Evolutionary conservation across 2,888 invertebrate species (phyloP).

Genomic region (Tenthredo distinguenda): DNA sequence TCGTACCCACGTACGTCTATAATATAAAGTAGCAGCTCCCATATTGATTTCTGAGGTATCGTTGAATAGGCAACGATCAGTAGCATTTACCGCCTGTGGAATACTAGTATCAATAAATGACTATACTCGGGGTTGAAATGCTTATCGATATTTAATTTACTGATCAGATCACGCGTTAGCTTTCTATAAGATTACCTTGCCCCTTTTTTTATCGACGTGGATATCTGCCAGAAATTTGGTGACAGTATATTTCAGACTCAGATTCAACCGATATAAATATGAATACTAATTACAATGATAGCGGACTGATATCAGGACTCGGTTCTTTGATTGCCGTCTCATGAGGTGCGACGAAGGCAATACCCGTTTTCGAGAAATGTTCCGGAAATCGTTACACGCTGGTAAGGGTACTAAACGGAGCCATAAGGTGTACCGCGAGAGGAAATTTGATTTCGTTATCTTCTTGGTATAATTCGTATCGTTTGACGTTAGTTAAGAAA

Average conservation of each 20-base stretch:
- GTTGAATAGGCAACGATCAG: not conserved
- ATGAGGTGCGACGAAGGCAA: not conserved
- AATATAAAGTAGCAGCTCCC: not conserved
- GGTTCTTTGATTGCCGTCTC: conserved; percentile 17
- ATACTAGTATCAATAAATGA: not conserved
- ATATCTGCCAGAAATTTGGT: not conserved
- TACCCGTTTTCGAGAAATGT: not conserved
- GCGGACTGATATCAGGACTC: not conserved
- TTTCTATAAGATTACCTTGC: not conserved
- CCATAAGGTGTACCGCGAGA: conserved; percentile 1
- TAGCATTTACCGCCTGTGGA: not conserved
- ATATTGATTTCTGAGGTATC: not conserved
- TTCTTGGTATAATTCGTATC: conserved; percentile 20
- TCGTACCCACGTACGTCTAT: not conserved
- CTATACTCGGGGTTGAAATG: not conserved
- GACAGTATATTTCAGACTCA: not conserved
- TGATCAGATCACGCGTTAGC: not conserved
- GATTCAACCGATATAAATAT: not conserved
- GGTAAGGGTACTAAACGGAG: conserved; percentile 28
- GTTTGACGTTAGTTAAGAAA: conserved; percentile 14
- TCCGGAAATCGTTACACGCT: not conserved
- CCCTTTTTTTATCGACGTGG: not conserved
- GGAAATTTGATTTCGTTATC: conserved; percentile 44
- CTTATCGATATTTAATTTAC: not conserved
- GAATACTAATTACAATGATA: not conserved